Conservation (phyloP, 2,113 vertebrate genomes). For the Campylorhamphus procurvoides region DNA sequence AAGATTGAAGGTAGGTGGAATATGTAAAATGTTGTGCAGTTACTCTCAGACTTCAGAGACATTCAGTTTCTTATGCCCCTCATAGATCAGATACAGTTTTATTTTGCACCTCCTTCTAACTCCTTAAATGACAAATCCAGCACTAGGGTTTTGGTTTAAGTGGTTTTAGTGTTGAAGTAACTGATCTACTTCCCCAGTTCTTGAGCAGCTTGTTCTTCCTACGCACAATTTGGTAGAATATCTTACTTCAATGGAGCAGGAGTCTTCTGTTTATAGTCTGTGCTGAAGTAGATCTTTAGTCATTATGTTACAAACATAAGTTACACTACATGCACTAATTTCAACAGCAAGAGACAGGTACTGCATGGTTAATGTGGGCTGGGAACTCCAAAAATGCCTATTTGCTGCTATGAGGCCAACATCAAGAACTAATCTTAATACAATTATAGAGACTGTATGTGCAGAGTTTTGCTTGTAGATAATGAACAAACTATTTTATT, state of each 20-base stretch:
- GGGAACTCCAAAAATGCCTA: not conserved
- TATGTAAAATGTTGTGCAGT: not conserved
- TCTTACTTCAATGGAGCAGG: not conserved
- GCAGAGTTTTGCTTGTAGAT: not conserved
- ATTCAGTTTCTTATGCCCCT: not conserved
- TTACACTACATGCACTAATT: not conserved
- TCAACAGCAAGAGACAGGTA: not conserved
- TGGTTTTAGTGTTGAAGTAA: not conserved
- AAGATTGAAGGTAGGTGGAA: not conserved
- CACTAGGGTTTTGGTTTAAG: not conserved
- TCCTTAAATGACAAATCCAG: not conserved
- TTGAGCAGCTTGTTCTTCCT: not conserved
- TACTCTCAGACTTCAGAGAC: not conserved
- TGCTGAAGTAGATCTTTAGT: not conserved
- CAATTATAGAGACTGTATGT: not conserved
- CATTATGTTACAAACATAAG: not conserved
- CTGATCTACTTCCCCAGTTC: not conserved
- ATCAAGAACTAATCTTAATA: not conserved
- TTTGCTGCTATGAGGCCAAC: not conserved
- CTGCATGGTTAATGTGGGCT: not conserved
- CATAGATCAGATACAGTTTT: not conserved
- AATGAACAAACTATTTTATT: not conserved
- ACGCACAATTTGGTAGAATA: not conserved
- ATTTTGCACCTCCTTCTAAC: not conserved
- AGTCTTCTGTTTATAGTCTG: not conserved